A percentile compares a stretch with the other conserved stretches of the same genome.
These are phyloP conservation scores for Momotus momota DNA, from an alignment of 2,797 vertebrate species.

Conservation along the genomic window DNA sequence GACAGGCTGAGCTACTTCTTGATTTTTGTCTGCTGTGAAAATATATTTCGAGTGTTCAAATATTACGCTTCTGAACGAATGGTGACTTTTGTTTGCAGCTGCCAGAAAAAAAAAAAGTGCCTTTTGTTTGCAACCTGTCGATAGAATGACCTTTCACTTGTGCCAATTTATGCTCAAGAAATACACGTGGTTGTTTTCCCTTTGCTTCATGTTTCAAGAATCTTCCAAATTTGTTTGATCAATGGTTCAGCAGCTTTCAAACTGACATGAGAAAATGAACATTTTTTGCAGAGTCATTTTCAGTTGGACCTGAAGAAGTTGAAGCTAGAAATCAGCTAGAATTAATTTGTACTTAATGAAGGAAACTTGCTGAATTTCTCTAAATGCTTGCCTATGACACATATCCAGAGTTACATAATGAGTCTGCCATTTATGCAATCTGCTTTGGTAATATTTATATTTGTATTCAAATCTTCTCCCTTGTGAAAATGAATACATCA, in stretches of 20 bases:
- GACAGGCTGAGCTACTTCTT: not conserved
- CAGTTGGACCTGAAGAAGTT: conserved; percentile 23
- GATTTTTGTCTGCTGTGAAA: not conserved
- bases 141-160: conserved; percentile 43
- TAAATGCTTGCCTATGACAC: conserved; percentile 42
- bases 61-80: not conserved
- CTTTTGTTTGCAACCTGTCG: conserved; percentile 52
- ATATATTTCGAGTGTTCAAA: conserved; percentile 6
- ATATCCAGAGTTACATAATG: conserved; percentile 42
- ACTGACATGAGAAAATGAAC: conserved; percentile 44
- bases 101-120: conserved; percentile 42
- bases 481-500: conserved; percentile 32
- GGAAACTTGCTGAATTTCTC: conserved; percentile 43
- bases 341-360: conserved; percentile 59
- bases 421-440: conserved; percentile 39
- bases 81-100: conserved; percentile 44
- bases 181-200: conserved; percentile 29
- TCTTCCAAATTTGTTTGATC: conserved; percentile 62
- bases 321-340: conserved; percentile 26
- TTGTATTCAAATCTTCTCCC: conserved; percentile 46
- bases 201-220: conserved; percentile 21
- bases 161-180: conserved; percentile 46
- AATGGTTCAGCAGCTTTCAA: conserved; percentile 40
- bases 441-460: conserved; percentile 59
- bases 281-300: conserved; percentile 55